Percentiles rank a stretch among this genome's conserved stretches.
These are phyloP conservation scores for Syngnathoides biaculeatus DNA, from an alignment of 2,113 vertebrate genomes.

Conservation along the genomic window DNA sequence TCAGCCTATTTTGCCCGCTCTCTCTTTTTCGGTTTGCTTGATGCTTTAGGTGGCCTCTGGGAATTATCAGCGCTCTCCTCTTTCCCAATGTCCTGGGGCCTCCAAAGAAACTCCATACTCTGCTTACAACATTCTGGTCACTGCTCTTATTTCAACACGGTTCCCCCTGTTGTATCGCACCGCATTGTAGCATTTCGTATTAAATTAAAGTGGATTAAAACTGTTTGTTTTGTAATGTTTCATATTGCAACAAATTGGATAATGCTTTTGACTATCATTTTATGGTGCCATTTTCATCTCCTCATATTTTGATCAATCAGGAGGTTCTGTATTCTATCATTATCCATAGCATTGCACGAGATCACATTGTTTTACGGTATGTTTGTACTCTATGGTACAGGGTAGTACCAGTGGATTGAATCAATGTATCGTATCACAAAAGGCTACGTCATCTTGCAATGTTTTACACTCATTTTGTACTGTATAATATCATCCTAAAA, in stretches of 20 bases:
- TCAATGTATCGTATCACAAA: not conserved
- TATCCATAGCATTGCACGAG: not conserved
- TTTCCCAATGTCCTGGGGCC: not conserved
- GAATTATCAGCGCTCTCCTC: not conserved
- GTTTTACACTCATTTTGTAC: not conserved
- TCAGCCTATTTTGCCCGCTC: not conserved
- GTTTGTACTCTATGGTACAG: not conserved
- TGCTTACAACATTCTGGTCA: not conserved
- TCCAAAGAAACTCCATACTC: not conserved
- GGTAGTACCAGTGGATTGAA: not conserved
- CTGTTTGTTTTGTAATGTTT: not conserved
- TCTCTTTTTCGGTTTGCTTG: not conserved
- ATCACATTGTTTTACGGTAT: not conserved
- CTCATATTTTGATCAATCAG: not conserved
- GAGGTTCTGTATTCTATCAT: not conserved
- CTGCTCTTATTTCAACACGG: not conserved
- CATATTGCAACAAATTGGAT: not conserved
- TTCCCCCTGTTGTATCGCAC: not conserved
- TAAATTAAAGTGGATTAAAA: not conserved
- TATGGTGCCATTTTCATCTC: not conserved
- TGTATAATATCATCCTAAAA: not conserved
- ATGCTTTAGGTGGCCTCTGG: not conserved
- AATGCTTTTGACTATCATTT: not conserved
- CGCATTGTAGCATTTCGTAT: not conserved
- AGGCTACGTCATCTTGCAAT: not conserved